Base-by-base conservation (phyloP, 2,797 vertebrate species). In the Cephalopachus bancanus region DNA sequence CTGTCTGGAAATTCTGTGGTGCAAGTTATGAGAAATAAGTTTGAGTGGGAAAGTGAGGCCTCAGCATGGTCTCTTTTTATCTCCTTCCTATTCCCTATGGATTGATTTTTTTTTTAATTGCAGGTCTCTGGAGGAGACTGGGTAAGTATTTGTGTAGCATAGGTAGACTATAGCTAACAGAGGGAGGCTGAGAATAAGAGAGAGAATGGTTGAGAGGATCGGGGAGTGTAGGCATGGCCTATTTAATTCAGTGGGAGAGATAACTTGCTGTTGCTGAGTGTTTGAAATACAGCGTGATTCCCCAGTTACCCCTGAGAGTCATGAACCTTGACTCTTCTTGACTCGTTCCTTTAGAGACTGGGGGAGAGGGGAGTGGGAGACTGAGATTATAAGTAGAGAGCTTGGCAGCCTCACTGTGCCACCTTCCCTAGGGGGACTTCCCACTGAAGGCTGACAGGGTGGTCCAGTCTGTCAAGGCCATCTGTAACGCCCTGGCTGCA, bases 391-490 rank as follows among this genome's bases (percentile, higher is more conserved):
- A 28, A 80, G 81, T 74, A 26, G 53, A 37, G 30, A 33, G 57
- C 57, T 30, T 55, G 28, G 1, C 0, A 1, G 65, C 75, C 4
- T 96, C 76, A 74, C 24, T 2, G 20, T 0, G 12, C 62, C 57
- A 3, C 87, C 91, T 79, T 67, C 9, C 51, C 0, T 91, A 99
- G 99, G 98, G 93, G 86, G 99, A 99, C 75, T 98, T 99, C 83
- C 98, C 98, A 0, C 98, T 99, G 95, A 99, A 99, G 24, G 99
- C 99, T 0, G 99, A 99, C 97, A 98, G 99, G 51, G 99, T 99
- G 76, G 99, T 99, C 96, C 99, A 99, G 98, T 99, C 99, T 0
- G 99, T 99, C 90, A 99, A 99, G 98, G 99, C 99, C 57, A 99
- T 99, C 96, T 99, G 99, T 98, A 99, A 98, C 4, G 99, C 99